Base-by-base conservation (phyloP, 2,113 vertebrate genomes). In the Pantherophis guttatus region DNA sequence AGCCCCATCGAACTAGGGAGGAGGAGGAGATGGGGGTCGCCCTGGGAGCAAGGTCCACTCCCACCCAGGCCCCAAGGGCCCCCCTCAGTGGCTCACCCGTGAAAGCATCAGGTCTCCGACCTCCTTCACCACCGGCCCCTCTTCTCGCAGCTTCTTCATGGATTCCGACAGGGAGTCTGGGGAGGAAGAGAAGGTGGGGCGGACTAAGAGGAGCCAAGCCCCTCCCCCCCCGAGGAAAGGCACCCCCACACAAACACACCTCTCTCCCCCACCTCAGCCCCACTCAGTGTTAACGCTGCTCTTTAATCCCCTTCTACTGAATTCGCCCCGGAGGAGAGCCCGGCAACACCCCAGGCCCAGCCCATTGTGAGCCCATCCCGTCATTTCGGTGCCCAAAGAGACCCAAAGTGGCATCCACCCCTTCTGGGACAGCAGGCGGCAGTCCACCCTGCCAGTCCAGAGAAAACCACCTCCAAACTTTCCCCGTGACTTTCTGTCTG, bases 61-160 rank as follows among this genome's bases (percentile, higher is more conserved):
- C 62, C n/a, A 9, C 33, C 1, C 39, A 15, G 23, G 19, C 2
- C 33, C 55, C 10, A 19, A 8, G 39, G 23, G 8, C 54, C 39
- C 8, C 0, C 29, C 15, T 24, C 33, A 1, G 39, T 23, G 26
- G 1, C 0, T 96, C 96, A 99, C 99, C 97, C 98, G 98, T 50
- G 98, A 97, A 88, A 99, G 96, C 98, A 99, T 98, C 87, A 99
- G 95, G 92, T 99, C 98, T 10, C 99, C 98, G 0, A 99, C 98
- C 85, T 98, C 98, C 88, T 97, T 98, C 94, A 99, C 98, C 59
- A 99, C 97, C n/a, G 98, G 97, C 3, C 98, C 97, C 70, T 98
- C 97, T 24, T 99, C 99, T 65, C 99, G 97, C 29, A 98, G 96
- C 94, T 97, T 98, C 97, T 97, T 99, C 98, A 99, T 99, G 8